Conservation (phyloP, 2,797 vertebrate genomes). For the Bradypus variegatus region DNA sequence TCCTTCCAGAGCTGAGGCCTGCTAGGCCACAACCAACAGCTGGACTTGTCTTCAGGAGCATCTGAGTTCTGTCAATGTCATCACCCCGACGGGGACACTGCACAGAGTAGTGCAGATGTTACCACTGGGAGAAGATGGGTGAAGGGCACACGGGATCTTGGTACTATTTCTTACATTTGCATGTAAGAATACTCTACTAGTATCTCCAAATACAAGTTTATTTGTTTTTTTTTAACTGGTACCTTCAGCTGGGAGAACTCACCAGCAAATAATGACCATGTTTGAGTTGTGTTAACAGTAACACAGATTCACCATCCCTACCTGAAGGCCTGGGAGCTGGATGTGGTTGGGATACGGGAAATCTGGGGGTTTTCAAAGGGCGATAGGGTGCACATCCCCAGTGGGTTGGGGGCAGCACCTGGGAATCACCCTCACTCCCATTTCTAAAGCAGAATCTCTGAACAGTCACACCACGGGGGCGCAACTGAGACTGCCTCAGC, state of each 20-base stretch:
- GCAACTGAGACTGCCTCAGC: neutral
- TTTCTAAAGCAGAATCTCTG: neutral
- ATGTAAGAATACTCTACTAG: accelerated
- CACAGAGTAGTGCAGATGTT: no score
- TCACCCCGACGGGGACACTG: neutral
- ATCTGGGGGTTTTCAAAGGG: neutral
- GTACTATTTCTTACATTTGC: neutral
- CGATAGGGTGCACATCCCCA: neutral
- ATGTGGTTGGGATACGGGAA: neutral
- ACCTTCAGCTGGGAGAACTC: neutral
- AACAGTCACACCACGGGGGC: no score
- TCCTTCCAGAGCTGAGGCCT: neutral
- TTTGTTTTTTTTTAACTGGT: neutral
- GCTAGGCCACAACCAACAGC: neutral
- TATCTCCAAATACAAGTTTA: neutral
- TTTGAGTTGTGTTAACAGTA: accelerated
- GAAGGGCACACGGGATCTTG: neutral
- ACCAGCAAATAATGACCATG: neutral
- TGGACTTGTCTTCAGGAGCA: neutral
- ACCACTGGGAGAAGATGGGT: neutral
- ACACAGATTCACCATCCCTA: accelerated
- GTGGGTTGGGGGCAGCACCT: neutral
- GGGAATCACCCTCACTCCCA: no score
- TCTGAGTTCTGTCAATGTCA: neutral
- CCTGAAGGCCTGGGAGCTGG: accelerated